Base-by-base conservation (phyloP, 2,888 invertebrate species). In the Xanthia togata region DNA sequence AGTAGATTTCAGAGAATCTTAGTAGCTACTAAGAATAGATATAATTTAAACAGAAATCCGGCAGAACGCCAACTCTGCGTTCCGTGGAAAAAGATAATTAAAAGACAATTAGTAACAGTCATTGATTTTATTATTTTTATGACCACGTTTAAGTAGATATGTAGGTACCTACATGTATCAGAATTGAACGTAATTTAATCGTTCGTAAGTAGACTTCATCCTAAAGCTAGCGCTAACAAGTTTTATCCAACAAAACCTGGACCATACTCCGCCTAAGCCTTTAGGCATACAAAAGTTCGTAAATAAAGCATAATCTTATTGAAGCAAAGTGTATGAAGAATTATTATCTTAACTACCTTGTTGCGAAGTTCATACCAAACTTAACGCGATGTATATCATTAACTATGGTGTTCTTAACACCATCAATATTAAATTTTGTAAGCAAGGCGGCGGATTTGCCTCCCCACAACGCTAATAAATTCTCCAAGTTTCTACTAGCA, bases 401-500 rank as follows among this genome's bases (percentile, higher is more conserved):
- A 73, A 73, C 62, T 65, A 59, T 70, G 50, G 75, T 67, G 64
- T 75, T 55, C 69, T 68, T 68, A 65, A 68, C 75, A 41, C 41
- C 50, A 59, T 76, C 57, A 78, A 74, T 76, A 84, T 86, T 84
- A 81, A 70, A 86, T 83, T 86, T 81, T 63, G 83, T 73, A 50
- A 77, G 79, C 62, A 59, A 64, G 75, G 17, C 62, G 63, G 63
- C 17, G 75, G n/a, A 67, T 76, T 73, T 73, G 57, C 79, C 47
- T 70, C 44, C 78, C 77, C 62, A 31, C 76, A 35, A 59, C 59
- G 73, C 76, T 76, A 73, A 79, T 86, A 86, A 84, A 86, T 86
- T 78, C 76, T 62, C 35, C 23, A 72, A 85, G 73, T 78, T 81
- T 69, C 62, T 47, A 75, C 75, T 55, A 74, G 72, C 76, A 47